These are phyloP conservation scores for Ethmia dodecea DNA, from an alignment of 2,888 invertebrate genomes.

Conservation along the genomic window DNA sequence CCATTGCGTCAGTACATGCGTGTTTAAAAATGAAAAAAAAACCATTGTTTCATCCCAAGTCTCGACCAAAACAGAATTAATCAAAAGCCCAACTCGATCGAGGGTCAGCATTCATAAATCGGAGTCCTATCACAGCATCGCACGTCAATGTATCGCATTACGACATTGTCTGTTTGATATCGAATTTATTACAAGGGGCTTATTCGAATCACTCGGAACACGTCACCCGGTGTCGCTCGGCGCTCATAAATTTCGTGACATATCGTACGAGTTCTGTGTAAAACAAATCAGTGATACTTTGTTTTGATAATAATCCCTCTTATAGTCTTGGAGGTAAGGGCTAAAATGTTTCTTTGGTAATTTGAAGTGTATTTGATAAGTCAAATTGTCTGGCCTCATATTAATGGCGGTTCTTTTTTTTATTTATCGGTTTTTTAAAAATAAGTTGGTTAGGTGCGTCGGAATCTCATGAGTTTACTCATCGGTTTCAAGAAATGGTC, in stretches of 20 bases:
- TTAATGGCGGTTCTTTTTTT: conserved; percentile 58
- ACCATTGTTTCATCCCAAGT: too few relatives aligned
- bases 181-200: conserved; percentile 59
- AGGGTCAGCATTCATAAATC: conserved; percentile 54
- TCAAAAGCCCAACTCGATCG: conserved; percentile 32
- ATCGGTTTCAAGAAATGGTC: conserved; percentile 19
- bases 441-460: conserved; percentile 37
- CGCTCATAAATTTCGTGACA: conserved; percentile 70
- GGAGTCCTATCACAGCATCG: conserved; percentile 54
- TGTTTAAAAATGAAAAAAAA: too few relatives aligned
- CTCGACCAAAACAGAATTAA: conserved; percentile 15
- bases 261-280: conserved; percentile 57
- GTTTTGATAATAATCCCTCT: conserved; percentile 24
- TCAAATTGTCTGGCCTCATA: conserved; percentile 51
- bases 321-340: conserved; percentile 32
- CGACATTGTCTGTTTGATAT: conserved; percentile 68
- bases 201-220: conserved; percentile 56
- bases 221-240: conserved; percentile 52
- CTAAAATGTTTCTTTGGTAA: conserved; percentile 25
- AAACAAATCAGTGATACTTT: conserved; percentile 19
- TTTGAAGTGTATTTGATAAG: conserved; percentile 38
- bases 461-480: conserved; percentile 30
- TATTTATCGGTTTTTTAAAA: conserved; percentile 59
- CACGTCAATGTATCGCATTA: conserved; percentile 61
- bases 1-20: too few relatives aligned